Base-by-base conservation (phyloP, 2,113 vertebrate species). In the Rhinogobius similis region DNA sequence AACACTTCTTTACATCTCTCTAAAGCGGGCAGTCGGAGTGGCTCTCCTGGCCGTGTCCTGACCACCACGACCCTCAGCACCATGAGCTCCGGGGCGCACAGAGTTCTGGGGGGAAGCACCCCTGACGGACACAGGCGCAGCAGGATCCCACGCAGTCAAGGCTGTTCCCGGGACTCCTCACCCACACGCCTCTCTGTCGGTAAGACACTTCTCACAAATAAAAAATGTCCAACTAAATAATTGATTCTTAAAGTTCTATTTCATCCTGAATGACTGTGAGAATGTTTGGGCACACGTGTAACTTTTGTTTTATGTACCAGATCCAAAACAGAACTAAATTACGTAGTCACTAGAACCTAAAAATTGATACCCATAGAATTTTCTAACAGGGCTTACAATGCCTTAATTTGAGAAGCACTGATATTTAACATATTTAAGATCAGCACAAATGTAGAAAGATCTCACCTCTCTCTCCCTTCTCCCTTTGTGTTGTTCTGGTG, bases 131-230 rank as follows among this genome's bases (percentile, higher is more conserved):
- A 95, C 65, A 94, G 96, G 26, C 92, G 96, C 69, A 98, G 97
- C 91, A 95, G 96, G 84, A 98, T 98, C 76, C 97, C 97, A 0
- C 94, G 97, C 72, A 98, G 97, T 87, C 97, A 98, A 88, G 97
- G 97, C 58, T 98, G 96, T 85, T 98, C 97, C 84, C 92, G 97
- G 79, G 97, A 98, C 89, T 96, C 96, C 0, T 98, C 97, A 76
- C 97, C 97, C 23, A 98, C 97, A 3, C 93, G 97, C 23, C 75
- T 98, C 48, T 97, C 96, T 74, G 96, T 98, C 72, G 97, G 97
- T 99, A 91, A 95, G 95, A 43, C 44, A 50, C 20, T 10, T 20
- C 58, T 61, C 58, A 21, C 4, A 38, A 61, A 61, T 36, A 16
- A 32, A 8, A 32, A 20, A 20, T 10, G 20, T n/a, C 29, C 29